Base-by-base conservation (phyloP, 2,888 invertebrate genomes). In the Eupithecia inturbata region DNA sequence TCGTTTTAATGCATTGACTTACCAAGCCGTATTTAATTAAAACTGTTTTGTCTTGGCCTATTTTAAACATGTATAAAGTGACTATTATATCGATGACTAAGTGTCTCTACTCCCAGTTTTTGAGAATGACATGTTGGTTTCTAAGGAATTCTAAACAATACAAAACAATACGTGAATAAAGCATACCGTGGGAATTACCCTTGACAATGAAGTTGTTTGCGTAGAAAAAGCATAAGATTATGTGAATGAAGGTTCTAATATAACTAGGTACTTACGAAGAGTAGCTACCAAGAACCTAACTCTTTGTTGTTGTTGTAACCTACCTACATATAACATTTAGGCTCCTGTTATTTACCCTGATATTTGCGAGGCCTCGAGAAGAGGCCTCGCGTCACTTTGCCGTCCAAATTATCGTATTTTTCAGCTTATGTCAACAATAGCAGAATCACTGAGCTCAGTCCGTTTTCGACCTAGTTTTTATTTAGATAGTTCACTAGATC, bases 141-240 rank as follows among this genome's bases (percentile, higher is more conserved):
- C 22, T 57, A 57, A 57, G 57, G 22, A 57, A 57, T 57, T 12
- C 57, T 57, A 57, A 57, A 26, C 57, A 57, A 31, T 62, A 62
- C 62, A 7, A 57, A 57, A 26, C 57, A 57, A 31, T 62, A 62
- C 62, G 16, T 19, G 16, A 19, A 62, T 19, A 62, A 62, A 31
- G 19, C 19, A 31, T 31, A 31, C 64, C 64, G 39, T 64, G 64
- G 39, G 64, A 64, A 64, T 33, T 22, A 39, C 39, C 64, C 64
- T 64, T 64, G 64, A 64, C 39, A 39, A 64, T 64, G 39, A 64
- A 64, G n/a, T 39, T 3, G 12, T 64, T 64, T 62, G 62, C 62
- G 19, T 9, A 19, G 60, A 60, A 62, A 62, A 62, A 31, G 62
- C 6, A 62, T 31, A 62, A 62, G 9, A 28, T 31, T 31, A 31